Percentiles rank a stretch among this genome's conserved stretches.
These are phyloP conservation scores for Gallinago paraguaiae DNA, from an alignment of 2,113 vertebrate species.

Conservation along the genomic window DNA sequence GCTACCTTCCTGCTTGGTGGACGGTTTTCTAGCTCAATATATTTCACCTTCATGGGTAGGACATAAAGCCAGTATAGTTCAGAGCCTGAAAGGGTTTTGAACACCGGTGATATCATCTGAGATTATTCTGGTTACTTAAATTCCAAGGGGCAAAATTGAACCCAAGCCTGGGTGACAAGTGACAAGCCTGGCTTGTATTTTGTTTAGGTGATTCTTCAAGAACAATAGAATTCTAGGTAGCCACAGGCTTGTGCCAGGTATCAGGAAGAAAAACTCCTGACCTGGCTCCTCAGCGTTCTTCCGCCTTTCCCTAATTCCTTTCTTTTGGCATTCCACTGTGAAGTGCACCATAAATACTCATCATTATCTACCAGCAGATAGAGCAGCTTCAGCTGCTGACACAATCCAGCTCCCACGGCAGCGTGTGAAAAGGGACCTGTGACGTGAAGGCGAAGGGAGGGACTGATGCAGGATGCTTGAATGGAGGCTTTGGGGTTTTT, in stretches of 20 bases:
- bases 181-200: not conserved
- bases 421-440: not conserved
- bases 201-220: not conserved
- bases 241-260: not conserved
- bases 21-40: not conserved
- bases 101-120: not conserved
- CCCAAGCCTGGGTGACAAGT: no score
- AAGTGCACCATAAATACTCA: not conserved
- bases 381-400: not conserved
- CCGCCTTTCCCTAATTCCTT: not conserved
- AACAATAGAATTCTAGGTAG: not conserved
- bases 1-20: not conserved
- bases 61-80: not conserved
- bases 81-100: not conserved
- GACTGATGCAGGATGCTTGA: not conserved
- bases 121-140: not conserved
- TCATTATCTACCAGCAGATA: accelerated
- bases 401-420: accelerated
- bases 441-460: not conserved
- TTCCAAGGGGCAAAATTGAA: not conserved
- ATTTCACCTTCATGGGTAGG: not conserved
- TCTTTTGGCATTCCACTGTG: not conserved
- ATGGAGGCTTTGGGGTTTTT: not conserved
- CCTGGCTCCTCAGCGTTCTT: not conserved
- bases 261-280: not conserved